Percentiles rank a stretch among this genome's conserved stretches.
Conservation (phyloP, 2,888 invertebrate species). For the Lamproptera curius region DNA sequence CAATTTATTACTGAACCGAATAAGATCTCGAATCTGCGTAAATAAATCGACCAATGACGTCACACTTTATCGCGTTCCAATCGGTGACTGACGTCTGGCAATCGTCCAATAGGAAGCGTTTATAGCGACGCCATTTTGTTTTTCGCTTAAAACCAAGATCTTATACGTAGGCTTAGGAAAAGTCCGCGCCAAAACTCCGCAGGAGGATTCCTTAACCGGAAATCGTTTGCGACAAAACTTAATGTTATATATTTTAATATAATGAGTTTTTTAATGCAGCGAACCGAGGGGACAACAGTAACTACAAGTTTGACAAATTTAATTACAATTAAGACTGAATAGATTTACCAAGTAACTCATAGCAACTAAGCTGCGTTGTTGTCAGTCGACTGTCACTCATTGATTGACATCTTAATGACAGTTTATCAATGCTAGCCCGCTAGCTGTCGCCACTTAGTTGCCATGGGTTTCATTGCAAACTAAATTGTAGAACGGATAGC, state of each 20-base stretch:
- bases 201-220: neutral
- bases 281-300: neutral
- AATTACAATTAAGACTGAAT: neutral
- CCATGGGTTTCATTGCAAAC: too few relatives aligned
- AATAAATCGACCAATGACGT: too few relatives aligned
- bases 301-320: neutral
- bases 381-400: neutral
- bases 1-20: neutral
- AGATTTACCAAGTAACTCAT: neutral
- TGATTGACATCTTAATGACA: neutral
- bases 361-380: neutral
- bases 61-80: too few relatives aligned
- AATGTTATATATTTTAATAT: conserved; percentile 33
- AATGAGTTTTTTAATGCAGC: conserved; percentile 37
- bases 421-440: neutral
- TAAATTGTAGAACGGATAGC: too few relatives aligned
- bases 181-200: neutral
- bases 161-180: neutral
- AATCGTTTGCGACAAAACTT: conserved; percentile 18
- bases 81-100: too few relatives aligned
- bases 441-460: too few relatives aligned
- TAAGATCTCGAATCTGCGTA: neutral
- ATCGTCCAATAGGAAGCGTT: too few relatives aligned
- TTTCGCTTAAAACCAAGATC: neutral
- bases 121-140: too few relatives aligned